Base-by-base conservation (phyloP, 2,888 invertebrate species). In the Drosophila leonis region DNA sequence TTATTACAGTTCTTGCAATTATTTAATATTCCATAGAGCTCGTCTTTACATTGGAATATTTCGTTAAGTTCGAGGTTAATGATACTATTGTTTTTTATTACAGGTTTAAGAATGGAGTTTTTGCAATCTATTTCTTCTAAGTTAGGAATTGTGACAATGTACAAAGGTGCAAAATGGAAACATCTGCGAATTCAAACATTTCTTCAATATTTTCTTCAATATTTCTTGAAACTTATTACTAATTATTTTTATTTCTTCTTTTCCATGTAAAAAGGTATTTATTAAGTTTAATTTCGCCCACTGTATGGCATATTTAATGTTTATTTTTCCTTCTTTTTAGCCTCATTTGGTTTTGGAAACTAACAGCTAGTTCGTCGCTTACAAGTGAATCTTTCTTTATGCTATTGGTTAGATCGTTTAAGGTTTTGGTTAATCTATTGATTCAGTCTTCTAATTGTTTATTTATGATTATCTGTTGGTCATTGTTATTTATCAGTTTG, bases 261-360 rank as follows among this genome's bases (percentile, higher is more conserved):
- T 41, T 4, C 12, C 18, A 10, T 20, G 18, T 20, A 18, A 18
- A 20, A 41, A 41, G 6, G 41, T 12, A 20, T 41, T 18, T 18
- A 20, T 41, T 41, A 41, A 10, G 0, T 41, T 41, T 20, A 20
- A 5, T 48, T 31, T 48, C 31, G 48, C 48, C 48, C 48, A 48
- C n/a, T 48, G 31, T 29, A 48, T 48, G 48, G 31, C 31, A 29
- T 48, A 48, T n/a, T 48, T 31, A 18, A 48, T 48, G 10, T 48
- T 31, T 4, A 48, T 48, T 18, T 18, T n/a, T 29, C 29, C 46
- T n/a, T 46, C 46, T n/a, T 46, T 46, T 1, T 1, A 46, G n/a
- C 27, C 27, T 29, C 3, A 29, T 41, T 18, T 41, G 9, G 9
- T 41, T 41, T 41, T 41, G 41, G 9, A 18, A 41, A 8, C 18